Evolutionary conservation across 2,113 vertebrate species (phyloP).

Genomic region (Amia ocellicauda): DNA sequence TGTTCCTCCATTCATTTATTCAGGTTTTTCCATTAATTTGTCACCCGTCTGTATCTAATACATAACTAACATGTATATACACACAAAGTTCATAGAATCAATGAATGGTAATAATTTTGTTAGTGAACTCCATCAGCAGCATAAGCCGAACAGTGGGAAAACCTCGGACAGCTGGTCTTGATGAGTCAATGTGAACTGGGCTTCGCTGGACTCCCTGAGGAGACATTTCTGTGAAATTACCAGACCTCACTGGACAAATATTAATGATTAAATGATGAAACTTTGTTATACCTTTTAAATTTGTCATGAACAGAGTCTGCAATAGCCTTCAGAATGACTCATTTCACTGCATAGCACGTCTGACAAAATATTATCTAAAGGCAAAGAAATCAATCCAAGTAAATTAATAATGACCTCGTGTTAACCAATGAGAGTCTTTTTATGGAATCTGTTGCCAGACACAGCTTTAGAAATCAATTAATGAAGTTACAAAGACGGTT

Average conservation of each 20-base stretch:
- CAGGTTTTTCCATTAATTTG: too few relatives aligned
- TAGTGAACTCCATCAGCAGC: too few relatives aligned
- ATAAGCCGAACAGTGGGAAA: not conserved
- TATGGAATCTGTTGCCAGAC: not conserved
- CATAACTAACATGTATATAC: too few relatives aligned
- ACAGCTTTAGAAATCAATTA: not conserved
- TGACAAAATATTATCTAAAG: constrained; percentile 15
- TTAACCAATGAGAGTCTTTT: not conserved
- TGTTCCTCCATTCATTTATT: too few relatives aligned
- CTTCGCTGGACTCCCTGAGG: too few relatives aligned
- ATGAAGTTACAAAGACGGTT: not conserved
- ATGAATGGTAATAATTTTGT: too few relatives aligned
- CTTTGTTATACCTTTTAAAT: constrained; percentile 13
- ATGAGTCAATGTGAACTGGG: too few relatives aligned
- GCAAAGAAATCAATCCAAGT: constrained; percentile 9
- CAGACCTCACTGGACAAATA: not conserved
- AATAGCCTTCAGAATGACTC: not conserved
- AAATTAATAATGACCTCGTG: constrained; percentile 17
- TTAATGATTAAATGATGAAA: constrained; percentile 23
- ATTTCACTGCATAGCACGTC: not conserved
- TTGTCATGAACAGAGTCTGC: not conserved
- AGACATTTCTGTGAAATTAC: not conserved
- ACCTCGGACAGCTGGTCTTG: too few relatives aligned
- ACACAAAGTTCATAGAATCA: too few relatives aligned
- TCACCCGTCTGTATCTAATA: too few relatives aligned